Conservation (phyloP, 64 coral and sea anemone genomes). For the Anthopleura sola region DNA sequence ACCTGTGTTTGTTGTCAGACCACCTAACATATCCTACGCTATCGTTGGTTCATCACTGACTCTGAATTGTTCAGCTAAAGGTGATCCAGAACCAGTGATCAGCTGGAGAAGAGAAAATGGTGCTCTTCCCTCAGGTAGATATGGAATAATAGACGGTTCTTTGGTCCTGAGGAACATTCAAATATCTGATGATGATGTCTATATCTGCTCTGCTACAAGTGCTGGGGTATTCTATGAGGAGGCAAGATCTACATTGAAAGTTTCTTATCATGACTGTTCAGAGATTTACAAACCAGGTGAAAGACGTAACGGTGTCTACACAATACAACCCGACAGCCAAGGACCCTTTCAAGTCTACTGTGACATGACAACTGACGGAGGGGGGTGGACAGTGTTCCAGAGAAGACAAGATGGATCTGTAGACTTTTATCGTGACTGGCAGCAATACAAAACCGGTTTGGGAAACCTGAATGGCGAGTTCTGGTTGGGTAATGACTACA, state of each 20-base stretch:
- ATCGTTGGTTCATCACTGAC: background rate
- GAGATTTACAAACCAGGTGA: background rate
- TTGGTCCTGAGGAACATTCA: conserved; percentile 10
- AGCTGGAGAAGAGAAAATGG: conserved; percentile 49
- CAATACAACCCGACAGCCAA: background rate
- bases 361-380: conserved; percentile 7
- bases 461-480: conserved; percentile 7
- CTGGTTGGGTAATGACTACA: background rate
- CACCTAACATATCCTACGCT: background rate
- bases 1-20: background rate
- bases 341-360: background rate
- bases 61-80: conserved; percentile 34
- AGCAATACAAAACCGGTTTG: background rate
- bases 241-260: background rate
- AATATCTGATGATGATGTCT: conserved; percentile 22
- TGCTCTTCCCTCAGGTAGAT: conserved; percentile 17
- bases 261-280: background rate
- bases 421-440: conserved; percentile 9
- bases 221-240: background rate
- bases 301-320: conserved; percentile 8
- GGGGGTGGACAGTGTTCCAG: conserved; percentile 5
- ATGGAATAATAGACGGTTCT: background rate
- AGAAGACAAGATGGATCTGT: conserved; percentile 6
- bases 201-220: conserved; percentile 43
- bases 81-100: conserved; percentile 50